Base-by-base conservation (phyloP, 2,888 invertebrate species). In the Leucoptera coffeella region DNA sequence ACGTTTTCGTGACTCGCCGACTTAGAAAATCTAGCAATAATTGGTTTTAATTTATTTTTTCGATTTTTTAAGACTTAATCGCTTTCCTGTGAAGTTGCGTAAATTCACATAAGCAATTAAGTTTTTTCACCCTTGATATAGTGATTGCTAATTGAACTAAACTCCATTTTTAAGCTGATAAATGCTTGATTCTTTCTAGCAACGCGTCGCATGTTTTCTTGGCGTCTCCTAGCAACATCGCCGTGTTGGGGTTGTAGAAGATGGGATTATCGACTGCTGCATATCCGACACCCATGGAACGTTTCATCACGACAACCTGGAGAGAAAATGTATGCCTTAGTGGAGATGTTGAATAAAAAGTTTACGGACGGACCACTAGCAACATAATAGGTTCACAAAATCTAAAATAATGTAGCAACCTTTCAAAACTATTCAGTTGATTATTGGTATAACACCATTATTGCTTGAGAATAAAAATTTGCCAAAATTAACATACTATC, bases 201-300 rank as follows among this genome's bases (percentile, higher is more conserved):
- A 92, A 73, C 8, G 82, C 80, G 50, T 91, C 90, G 50, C 90
- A 91, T 5, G 88, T 89, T 54, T 89, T 88, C 76, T 92, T 92
- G 26, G 91, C 91, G 49, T 92, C 91, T 20, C 91, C 91, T 13
- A 92, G 73, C 47, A 92, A 73, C 92, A 92, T 83, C 25, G 78
- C 74, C 0, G 89, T 88, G 65, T 92, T 91, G 11, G 82, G 77
- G 51, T 89, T 90, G 73, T 89, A 92, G 74, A 92, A 92, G 36
- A 92, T 81, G 4, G 91, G 91, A 57, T 92, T 92, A 56, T 92
- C 92, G 1, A 92, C 91, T 1, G 91, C 91, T 1, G 91, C 91
- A 52, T 92, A 92, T 2, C 92, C 81, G 1, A 89, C 89, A 26
- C 89, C 90, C 43, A 90, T 75, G 1, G 89, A 85, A 39, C 92